A percentile compares a stretch with the other conserved stretches of the same genome.
phyloP scores from a whole-genome alignment of 1,140 invertebrate genomes.

The Antheraea pernyi region DNA sequence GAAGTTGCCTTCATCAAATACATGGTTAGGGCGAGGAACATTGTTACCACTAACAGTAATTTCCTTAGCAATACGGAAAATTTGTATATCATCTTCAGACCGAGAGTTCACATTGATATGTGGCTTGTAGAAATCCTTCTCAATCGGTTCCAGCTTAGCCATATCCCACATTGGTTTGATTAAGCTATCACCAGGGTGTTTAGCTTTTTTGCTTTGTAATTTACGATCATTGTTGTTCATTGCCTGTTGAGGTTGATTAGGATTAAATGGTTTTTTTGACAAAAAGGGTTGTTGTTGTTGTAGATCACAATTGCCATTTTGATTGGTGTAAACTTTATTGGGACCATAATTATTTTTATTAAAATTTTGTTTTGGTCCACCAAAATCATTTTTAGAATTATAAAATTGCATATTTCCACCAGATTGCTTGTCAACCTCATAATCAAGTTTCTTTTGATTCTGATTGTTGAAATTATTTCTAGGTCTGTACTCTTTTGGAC shows the following conservation, averaged over 20 bases:
- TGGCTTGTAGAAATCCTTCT: slow-evolving; percentile 95
- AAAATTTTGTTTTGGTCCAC: slow-evolving; percentile 69
- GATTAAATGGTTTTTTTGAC: slow-evolving; percentile 59
- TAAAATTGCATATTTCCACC: slow-evolving; percentile 75
- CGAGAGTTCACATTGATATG: slow-evolving; percentile 87
- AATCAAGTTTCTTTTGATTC: slow-evolving; percentile 60
- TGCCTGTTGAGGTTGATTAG: slow-evolving; percentile 39
- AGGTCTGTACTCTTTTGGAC: slow-evolving; percentile 69
- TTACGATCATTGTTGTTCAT: slow-evolving; percentile 77
- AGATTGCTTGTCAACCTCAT: slow-evolving; percentile 66
- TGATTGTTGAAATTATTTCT: slow-evolving; percentile 80
- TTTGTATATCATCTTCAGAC: slow-evolving; percentile 86
- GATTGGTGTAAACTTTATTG: slow-evolving; percentile 57
- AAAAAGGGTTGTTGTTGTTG: slow-evolving; percentile 52
- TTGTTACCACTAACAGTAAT: slow-evolving; percentile 93
- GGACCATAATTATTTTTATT: slow-evolving; percentile 62
- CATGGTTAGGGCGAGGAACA: slow-evolving; percentile 91
- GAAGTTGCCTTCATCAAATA: slow-evolving; percentile 94
- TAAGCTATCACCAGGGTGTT: slow-evolving; percentile 88
- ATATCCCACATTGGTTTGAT: slow-evolving; percentile 93
- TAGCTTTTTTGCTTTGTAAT: slow-evolving; percentile 82
- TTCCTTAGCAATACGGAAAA: slow-evolving; percentile 86
- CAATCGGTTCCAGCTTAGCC: slow-evolving; percentile 87
- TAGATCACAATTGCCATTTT: slow-evolving; percentile 52
- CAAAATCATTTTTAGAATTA: slow-evolving; percentile 71